phyloP scores from a whole-genome alignment of 2,888 invertebrate species.

The Metallyticus violacea region DNA sequence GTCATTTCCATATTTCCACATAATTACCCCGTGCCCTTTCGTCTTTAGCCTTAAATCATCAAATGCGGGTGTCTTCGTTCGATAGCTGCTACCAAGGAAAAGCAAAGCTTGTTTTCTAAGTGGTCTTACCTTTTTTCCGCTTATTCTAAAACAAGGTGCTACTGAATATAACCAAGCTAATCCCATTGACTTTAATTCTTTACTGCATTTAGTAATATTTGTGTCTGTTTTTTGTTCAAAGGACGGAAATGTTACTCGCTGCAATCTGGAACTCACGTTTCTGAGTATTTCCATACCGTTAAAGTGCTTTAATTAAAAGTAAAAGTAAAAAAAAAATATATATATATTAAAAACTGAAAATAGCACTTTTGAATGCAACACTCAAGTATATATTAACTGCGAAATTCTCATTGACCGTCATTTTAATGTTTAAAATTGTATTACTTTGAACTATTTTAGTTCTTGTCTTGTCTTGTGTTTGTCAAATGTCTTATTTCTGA shows the following conservation, averaged over 20 bases:
- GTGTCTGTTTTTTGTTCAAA: not conserved
- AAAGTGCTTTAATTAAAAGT: not conserved
- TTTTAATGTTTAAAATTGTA: not conserved
- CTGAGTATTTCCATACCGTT: not conserved
- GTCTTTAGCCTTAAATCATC: too few species aligned
- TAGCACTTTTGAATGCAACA: not conserved
- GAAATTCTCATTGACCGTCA: not conserved
- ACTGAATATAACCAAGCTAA: constrained; percentile 35
- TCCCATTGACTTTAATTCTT: not conserved
- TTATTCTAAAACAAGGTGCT: constrained; percentile 48
- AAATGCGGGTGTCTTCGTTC: too few species aligned
- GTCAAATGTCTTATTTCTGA: too few species aligned
- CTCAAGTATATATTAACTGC: not conserved
- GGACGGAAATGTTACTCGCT: not conserved
- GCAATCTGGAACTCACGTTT: not conserved
- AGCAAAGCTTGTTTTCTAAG: not conserved
- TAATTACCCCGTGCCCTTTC: too few species aligned
- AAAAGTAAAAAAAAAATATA: not conserved
- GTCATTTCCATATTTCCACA: too few species aligned
- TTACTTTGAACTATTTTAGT: too few species aligned
- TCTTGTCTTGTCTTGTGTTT: too few species aligned
- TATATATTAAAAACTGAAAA: not conserved
- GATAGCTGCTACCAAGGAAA: not conserved
- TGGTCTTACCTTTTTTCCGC: constrained; percentile 45
- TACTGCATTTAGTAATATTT: not conserved